Conservation (phyloP, 2,888 invertebrate species). For the Carabus problematicus region DNA sequence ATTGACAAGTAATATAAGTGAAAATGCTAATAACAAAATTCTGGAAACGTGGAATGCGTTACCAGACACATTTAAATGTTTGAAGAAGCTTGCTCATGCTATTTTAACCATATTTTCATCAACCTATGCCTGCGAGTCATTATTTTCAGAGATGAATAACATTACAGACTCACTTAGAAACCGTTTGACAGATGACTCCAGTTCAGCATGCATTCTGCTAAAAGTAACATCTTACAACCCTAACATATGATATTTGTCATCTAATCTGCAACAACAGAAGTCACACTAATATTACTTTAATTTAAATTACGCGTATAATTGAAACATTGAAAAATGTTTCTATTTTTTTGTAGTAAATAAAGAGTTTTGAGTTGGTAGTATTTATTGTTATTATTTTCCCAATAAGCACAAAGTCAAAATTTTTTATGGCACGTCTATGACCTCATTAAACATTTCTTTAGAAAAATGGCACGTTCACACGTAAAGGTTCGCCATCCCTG, state of each 20-base stretch:
- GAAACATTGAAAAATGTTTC: slow-evolving; percentile 29
- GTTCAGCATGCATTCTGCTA: slow-evolving; percentile 45
- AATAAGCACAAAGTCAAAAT: slow-evolving; percentile 12
- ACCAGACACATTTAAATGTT: slow-evolving; percentile 40
- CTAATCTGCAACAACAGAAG: slow-evolving; percentile 44
- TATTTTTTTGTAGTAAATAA: slow-evolving; percentile 34
- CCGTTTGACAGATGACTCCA: slow-evolving; percentile 46
- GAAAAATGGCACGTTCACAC: slow-evolving; percentile 12
- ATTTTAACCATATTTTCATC: slow-evolving; percentile 45
- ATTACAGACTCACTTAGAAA: slow-evolving; percentile 46
- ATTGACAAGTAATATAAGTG: slow-evolving; percentile 41
- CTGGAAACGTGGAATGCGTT: slow-evolving; percentile 45
- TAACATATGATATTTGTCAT: slow-evolving; percentile 44
- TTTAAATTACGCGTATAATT: slow-evolving; percentile 33
- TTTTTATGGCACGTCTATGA: no score
- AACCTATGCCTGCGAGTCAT: no score
- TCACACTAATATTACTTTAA: slow-evolving; percentile 44
- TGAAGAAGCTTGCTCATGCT: slow-evolving; percentile 44
- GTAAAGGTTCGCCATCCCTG: slow-evolving; percentile 16
- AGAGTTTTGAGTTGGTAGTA: slow-evolving; percentile 18
- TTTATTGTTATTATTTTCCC: slow-evolving; percentile 19
- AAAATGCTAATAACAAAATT: slow-evolving; percentile 44
- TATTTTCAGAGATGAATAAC: no score
- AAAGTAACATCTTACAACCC: slow-evolving; percentile 44
- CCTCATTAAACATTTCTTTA: no score